Conservation (phyloP, 2,888 invertebrate genomes). For the Mimas tiliae region DNA sequence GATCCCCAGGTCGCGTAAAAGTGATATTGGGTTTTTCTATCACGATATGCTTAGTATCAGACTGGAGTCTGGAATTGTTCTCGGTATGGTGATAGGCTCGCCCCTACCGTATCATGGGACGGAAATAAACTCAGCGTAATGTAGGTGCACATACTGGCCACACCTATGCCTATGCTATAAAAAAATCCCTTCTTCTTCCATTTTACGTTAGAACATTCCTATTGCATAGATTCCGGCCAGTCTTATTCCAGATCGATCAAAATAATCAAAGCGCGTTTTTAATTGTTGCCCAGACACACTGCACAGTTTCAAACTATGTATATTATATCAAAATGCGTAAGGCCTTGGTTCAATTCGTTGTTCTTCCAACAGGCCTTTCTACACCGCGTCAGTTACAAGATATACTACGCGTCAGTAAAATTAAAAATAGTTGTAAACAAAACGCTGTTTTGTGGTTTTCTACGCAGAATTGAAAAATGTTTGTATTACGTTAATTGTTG, state of each 20-base stretch:
- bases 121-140: too few species aligned
- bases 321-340: slow-evolving; percentile 34
- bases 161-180: background rate
- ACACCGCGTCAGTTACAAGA: slow-evolving; percentile 29
- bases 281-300: slow-evolving; percentile 68
- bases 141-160: too few species aligned
- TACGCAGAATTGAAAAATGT: slow-evolving; percentile 37
- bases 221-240: slow-evolving; percentile 49
- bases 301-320: slow-evolving; percentile 57
- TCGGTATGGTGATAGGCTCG: too few species aligned
- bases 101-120: too few species aligned
- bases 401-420: slow-evolving; percentile 49
- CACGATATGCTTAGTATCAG: too few species aligned
- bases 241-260: slow-evolving; percentile 65
- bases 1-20: too few species aligned
- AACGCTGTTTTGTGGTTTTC: slow-evolving; percentile 43
- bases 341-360: background rate
- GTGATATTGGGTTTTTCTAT: too few species aligned
- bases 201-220: slow-evolving; percentile 12
- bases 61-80: too few species aligned
- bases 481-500: slow-evolving; percentile 26
- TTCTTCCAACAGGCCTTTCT: background rate
- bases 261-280: slow-evolving; percentile 66
- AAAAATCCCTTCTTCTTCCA: slow-evolving; percentile 1
- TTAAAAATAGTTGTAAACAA: slow-evolving; percentile 62